These are phyloP conservation scores for Smithornis capensis DNA, from an alignment of 2,113 vertebrate species.

Conservation along the genomic window DNA sequence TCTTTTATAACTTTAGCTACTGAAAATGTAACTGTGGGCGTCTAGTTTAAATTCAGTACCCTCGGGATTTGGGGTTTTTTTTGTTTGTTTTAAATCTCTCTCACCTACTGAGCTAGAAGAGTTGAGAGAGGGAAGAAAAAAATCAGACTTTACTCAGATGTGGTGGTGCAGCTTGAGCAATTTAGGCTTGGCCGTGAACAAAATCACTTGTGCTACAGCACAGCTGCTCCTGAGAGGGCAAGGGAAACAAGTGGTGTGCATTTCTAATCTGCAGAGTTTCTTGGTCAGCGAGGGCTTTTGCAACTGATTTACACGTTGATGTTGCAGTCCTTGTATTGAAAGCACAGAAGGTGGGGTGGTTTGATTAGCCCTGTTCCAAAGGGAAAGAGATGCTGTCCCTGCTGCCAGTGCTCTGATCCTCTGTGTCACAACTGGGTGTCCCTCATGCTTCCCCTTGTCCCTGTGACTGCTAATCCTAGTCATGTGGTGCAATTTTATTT, in stretches of 20 bases:
- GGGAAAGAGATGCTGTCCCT: neutral
- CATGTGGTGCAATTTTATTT: neutral
- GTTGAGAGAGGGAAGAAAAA: neutral
- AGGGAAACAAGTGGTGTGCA: neutral
- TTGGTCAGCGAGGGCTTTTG: neutral
- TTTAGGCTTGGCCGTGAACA: neutral
- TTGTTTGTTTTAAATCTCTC: conserved; percentile 27
- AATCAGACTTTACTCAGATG: neutral
- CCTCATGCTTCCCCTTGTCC: neutral
- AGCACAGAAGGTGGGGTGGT: neutral
- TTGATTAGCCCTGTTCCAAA: neutral
- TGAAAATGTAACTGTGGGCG: conserved; percentile 37
- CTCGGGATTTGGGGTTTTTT: neutral
- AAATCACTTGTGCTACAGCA: neutral
- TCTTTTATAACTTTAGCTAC: conserved; percentile 26
- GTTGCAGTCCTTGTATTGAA: neutral
- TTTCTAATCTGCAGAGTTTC: neutral
- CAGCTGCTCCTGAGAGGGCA: neutral
- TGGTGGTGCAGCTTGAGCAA: neutral
- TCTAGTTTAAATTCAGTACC: conserved; percentile 17
- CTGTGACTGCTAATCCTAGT: neutral
- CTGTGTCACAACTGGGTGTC: neutral
- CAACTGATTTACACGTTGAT: neutral
- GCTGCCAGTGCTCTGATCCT: neutral
- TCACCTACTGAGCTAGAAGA: conserved; percentile 1